Conservation (phyloP, 64 coral and sea anemone genomes). For the Montipora efflorescens region DNA sequence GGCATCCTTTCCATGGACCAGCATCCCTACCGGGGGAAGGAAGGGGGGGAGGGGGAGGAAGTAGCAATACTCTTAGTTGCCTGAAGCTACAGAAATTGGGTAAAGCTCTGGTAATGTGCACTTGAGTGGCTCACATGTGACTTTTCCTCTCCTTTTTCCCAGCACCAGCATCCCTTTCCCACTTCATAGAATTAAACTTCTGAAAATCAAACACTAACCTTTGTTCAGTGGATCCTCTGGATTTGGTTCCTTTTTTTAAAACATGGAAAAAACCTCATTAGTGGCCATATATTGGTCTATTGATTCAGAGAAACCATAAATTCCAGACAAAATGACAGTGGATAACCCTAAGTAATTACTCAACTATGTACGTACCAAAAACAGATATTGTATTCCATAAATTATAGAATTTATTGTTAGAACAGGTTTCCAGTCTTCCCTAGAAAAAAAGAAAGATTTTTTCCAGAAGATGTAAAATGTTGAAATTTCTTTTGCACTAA, state of each 20-base stretch:
- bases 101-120: too few relatives aligned
- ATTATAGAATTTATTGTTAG: slow-evolving; percentile 99
- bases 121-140: too few relatives aligned
- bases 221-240: slow-evolving; percentile 97
- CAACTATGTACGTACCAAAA: slow-evolving; percentile 72
- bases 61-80: too few relatives aligned
- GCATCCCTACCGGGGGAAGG: too few relatives aligned
- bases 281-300: too few relatives aligned
- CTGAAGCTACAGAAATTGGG: too few relatives aligned
- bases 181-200: neutral
- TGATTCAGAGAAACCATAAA: neutral
- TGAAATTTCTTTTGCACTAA: too few relatives aligned
- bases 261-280: neutral
- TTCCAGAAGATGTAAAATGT: neutral
- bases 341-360: neutral
- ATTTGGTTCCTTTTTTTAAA: slow-evolving; percentile 84
- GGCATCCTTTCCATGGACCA: too few relatives aligned
- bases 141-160: too few relatives aligned
- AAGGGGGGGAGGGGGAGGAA: too few relatives aligned
- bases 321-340: neutral
- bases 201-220: slow-evolving; percentile 54
- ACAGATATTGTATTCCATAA: slow-evolving; percentile 97
- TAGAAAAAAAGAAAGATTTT: slow-evolving; percentile 23
- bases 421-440: slow-evolving; percentile 99
- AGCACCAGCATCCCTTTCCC: too few relatives aligned